Evolutionary conservation across 2,113 vertebrate genomes (phyloP), one percentile per base, ranked within the genome.

Genomic region (Bubo bubo): DNA sequence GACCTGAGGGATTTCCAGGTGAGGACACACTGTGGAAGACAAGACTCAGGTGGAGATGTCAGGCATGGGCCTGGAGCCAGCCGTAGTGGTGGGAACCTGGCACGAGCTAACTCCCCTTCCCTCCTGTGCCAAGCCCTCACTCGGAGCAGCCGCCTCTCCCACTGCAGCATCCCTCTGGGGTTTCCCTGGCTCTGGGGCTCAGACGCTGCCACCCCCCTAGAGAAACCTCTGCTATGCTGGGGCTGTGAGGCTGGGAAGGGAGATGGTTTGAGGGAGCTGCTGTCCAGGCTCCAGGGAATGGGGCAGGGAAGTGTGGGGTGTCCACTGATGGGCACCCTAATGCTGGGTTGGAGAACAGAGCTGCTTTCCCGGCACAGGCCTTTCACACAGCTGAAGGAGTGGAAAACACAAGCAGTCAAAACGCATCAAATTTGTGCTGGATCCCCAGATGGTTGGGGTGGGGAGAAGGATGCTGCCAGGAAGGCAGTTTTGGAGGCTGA

Each of bases 71-170:
- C 60, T 34, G 39, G 47, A 62, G 16, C 22, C 47, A 50, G 35
- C 11, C 17, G 19, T 3, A 60, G 45, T 0, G 14, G 4, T n/a
- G 53, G 43, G 20, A 76, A 43, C 7, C 41, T 3, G 0, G 3
- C 4, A 30, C 2, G 12, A 79, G 7, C 23, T 6, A 64, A 64
- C 27, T 60, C 8, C 12, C 23, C 9, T 32, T 76, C 30, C 39
- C 3, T 49, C 22, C 30, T 0, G 0, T 14, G 14, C 28, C 62
- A 60, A 71, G 28, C 23, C 7, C 28, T 67, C 0, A 0, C 64
- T 34, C 1, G 4, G 52, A 80, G 32, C 12, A 13, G 30, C 35
- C 60, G 6, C 37, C 56, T 35, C 27, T 27, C 66, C 45, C 7
- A 0, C 34, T 4, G 17, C 28, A 52, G 22, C 52, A 49, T 12